phyloP scores from a whole-genome alignment of 2,888 invertebrate species.

The Sceliomorpha sp. region DNA sequence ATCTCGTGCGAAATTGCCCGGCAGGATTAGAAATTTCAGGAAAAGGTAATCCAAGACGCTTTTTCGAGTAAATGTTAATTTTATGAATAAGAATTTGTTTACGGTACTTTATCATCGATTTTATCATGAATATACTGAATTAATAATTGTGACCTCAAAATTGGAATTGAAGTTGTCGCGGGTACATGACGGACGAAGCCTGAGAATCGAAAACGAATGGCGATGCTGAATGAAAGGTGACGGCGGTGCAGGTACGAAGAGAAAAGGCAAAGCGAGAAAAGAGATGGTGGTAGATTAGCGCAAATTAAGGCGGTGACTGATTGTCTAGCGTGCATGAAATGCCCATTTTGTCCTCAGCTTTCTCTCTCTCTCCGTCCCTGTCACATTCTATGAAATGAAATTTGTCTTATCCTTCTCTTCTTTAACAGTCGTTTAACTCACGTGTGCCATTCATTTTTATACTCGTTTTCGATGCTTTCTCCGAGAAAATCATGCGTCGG shows the following conservation, averaged over 20 bases:
- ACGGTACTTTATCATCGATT: too few species aligned
- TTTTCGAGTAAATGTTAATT: too few species aligned
- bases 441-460: background rate
- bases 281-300: slow-evolving; percentile 15
- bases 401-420: background rate
- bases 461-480: too few species aligned
- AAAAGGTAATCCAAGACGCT: background rate
- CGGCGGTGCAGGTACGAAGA: slow-evolving; percentile 3
- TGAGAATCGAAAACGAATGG: background rate
- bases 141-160: too few species aligned
- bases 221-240: slow-evolving; percentile 10
- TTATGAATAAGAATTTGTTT: too few species aligned
- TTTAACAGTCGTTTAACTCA: background rate
- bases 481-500: too few species aligned
- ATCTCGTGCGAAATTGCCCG: slow-evolving; percentile 11
- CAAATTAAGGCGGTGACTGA: slow-evolving; percentile 22
- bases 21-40: slow-evolving; percentile 17
- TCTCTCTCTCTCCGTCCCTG: slow-evolving; percentile 7
- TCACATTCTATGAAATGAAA: background rate
- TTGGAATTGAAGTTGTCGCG: too few species aligned
- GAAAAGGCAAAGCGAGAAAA: slow-evolving; percentile 18
- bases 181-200: background rate
- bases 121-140: too few species aligned
- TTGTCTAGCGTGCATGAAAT: slow-evolving; percentile 23
- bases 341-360: slow-evolving; percentile 11